A percentile compares a stretch with the other conserved stretches of the same genome.
These are phyloP conservation scores for Ecdyonurus torrentis DNA, from an alignment of 2,888 invertebrate species.

Conservation along the genomic window DNA sequence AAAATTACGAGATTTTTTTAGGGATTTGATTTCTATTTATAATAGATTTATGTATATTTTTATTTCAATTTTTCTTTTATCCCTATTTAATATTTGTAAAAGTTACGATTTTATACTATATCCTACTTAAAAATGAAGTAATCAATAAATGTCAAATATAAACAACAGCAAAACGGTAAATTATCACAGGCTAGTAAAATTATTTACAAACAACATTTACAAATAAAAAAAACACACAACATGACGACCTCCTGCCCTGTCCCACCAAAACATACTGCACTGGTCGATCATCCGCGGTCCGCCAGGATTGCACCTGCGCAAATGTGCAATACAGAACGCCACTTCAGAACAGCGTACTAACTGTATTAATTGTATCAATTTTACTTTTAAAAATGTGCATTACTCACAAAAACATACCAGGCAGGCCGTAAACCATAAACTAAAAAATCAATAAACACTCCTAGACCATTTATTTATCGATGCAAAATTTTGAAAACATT, in stretches of 20 bases:
- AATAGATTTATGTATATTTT: neutral
- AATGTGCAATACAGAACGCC: too few relatives aligned
- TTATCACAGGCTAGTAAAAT: neutral
- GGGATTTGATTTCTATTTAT: neutral
- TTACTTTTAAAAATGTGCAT: too few relatives aligned
- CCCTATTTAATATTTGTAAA: neutral
- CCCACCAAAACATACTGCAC: neutral
- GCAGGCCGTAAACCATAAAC: too few relatives aligned
- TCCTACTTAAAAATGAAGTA: too few relatives aligned
- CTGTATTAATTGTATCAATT: too few relatives aligned
- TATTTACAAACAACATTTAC: neutral
- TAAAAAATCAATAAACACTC: neutral
- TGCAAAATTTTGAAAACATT: neutral
- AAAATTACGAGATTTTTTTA: neutral
- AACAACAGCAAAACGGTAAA: neutral
- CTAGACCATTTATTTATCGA: too few relatives aligned
- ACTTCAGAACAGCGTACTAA: neutral
- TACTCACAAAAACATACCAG: too few relatives aligned
- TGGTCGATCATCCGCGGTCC: neutral
- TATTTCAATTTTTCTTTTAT: neutral
- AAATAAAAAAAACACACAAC: neutral
- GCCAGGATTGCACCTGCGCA: neutral
- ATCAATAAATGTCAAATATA: neutral
- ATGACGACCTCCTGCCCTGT: neutral
- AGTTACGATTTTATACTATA: too few relatives aligned